A percentile compares a stretch with the other conserved stretches of the same genome.
Conservation (phyloP, 2,888 invertebrate genomes). For the Synanthedon andrenaeformis region DNA sequence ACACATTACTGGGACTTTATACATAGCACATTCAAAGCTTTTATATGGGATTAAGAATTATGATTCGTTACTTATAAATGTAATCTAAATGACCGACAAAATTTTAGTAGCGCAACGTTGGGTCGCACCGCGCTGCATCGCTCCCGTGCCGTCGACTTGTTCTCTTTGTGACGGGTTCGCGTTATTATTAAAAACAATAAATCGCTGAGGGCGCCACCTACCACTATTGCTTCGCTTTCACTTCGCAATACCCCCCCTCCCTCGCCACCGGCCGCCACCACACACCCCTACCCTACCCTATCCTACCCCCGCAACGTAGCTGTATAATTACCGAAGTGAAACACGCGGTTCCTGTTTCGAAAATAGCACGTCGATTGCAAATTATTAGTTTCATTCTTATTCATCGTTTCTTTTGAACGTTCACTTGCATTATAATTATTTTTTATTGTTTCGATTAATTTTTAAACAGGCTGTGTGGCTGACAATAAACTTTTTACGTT, state of each 20-base stretch:
- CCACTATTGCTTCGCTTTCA: constrained; percentile 64
- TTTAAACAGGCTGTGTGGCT: neutral
- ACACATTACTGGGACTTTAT: no score
- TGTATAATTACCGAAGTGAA: constrained; percentile 17
- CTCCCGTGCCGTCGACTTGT: constrained; percentile 46
- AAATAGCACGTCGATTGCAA: constrained; percentile 16
- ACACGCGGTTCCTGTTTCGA: constrained; percentile 27
- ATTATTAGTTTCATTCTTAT: neutral
- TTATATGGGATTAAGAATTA: no score
- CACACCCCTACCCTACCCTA: constrained; percentile 11
- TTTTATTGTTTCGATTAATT: neutral
- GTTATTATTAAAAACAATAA: constrained; percentile 72
- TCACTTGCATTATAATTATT: neutral
- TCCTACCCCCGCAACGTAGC: constrained; percentile 11
- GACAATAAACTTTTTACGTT: no score
- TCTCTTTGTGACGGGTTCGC: constrained; percentile 65
- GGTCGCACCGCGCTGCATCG: constrained; percentile 20
- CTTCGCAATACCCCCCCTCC: constrained; percentile 36
- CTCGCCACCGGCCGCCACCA: constrained; percentile 11
- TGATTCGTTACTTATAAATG: no score
- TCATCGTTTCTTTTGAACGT: neutral
- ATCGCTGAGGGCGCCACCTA: constrained; percentile 66
- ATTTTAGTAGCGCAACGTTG: no score
- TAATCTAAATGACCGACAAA: no score
- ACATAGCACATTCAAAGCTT: no score